Base-by-base conservation (phyloP, 2,888 invertebrate species). In the Invenusta paracnida region DNA sequence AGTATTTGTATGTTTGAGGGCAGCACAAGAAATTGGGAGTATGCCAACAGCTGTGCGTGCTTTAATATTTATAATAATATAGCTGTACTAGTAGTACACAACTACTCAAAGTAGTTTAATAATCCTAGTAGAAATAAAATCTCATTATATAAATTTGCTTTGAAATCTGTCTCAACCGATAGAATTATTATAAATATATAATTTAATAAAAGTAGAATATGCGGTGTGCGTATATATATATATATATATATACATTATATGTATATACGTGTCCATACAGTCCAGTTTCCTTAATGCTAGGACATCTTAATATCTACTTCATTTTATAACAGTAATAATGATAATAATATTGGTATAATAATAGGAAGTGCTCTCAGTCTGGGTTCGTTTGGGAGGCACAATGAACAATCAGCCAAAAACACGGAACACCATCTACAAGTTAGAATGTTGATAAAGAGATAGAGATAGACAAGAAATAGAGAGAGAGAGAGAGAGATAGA, bases 371-470 rank as follows among this genome's bases (percentile, higher is more conserved):
- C n/a, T n/a, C n/a, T n/a, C n/a, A n/a, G n/a, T n/a, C n/a, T n/a
- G n/a, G n/a, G n/a, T n/a, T n/a, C n/a, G 73, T 13, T 23, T 23
- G 23, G 27, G 73, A 73, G 73, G 73, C 73, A 73, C 73, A 73
- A 73, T 5, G 73, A 73, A 73, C 73, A 73, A 73, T 73, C 73
- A 73, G 73, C 73, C 73, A 73, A 73, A n/a, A 73, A 73, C 23
- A 73, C 73, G 73, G 73, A 73, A n/a, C 23, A 23, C 5, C 73
- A 13, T 23, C 27, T 17, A 48, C 5, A 11, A 48, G 48, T 48
- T 17, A 48, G 48, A 11, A 11, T 48, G 48, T 48, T 5, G 17
- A 48, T 48, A 48, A 23, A 23, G 5, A 73, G 23, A 73, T 5
- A 73, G 73, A 73, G 23, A 73, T 13, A 73, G 73, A 5, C 23